Evolutionary conservation across 2,797 vertebrate genomes (phyloP).

Genomic region (Lacerta bilineata): DNA sequence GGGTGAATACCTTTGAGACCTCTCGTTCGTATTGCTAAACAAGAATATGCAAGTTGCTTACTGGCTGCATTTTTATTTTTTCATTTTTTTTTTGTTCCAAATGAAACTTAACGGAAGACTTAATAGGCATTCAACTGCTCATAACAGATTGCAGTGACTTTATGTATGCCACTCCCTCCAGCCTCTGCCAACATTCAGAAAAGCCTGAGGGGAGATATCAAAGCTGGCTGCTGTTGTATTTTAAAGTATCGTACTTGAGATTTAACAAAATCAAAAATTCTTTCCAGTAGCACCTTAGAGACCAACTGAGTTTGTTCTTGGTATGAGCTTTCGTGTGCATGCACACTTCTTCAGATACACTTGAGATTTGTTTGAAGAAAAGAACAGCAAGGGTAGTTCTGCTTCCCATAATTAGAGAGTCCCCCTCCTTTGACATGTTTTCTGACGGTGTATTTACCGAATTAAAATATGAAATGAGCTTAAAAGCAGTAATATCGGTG

Average conservation of each 20-base stretch:
- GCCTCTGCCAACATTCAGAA: constrained; percentile 30
- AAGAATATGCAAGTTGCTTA: constrained; percentile 51
- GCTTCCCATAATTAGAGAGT: background rate
- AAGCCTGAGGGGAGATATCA: constrained; percentile 13
- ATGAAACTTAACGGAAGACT: constrained; percentile 52
- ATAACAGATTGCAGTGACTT: constrained; percentile 49
- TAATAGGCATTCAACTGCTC: constrained; percentile 44
- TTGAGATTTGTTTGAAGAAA: constrained; percentile 26
- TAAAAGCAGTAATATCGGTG: background rate
- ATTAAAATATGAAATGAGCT: constrained; percentile 19
- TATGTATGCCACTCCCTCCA: background rate
- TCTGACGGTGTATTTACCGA: background rate
- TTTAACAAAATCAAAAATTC: no score
- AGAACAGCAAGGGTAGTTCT: constrained; percentile 32
- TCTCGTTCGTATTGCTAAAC: constrained; percentile 48
- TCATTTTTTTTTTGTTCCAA: constrained; percentile 26
- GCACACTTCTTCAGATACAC: no score
- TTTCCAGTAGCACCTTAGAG: no score
- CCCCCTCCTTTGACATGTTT: constrained; percentile 10
- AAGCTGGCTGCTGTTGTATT: constrained; percentile 10
- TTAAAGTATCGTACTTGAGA: constrained; percentile 19
- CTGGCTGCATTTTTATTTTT: constrained; percentile 31
- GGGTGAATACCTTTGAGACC: constrained; percentile 37
- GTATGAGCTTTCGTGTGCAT: no score
- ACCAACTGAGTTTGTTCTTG: no score